Base-by-base conservation (phyloP, 92 coral and sea anemone species). In the Pocillopora grandis region DNA sequence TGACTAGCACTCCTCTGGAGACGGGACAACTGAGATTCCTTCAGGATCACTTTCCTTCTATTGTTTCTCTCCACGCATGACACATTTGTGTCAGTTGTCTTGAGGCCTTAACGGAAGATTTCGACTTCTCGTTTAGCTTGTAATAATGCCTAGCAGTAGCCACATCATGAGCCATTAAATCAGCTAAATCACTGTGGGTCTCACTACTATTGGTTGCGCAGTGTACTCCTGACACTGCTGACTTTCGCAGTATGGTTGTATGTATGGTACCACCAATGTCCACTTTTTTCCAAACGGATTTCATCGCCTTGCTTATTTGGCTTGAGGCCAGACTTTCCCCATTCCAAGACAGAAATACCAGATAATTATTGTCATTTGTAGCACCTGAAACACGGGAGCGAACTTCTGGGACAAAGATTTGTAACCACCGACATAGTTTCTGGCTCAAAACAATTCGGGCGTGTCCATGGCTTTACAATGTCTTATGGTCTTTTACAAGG, bases 401-500 rank as follows among this genome's bases (percentile, higher is more conserved):
- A 36, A 90, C 78, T 19, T 81, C 63, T 62, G 76, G 70, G 12
- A 71, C 80, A 74, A 89, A 89, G 35, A 89, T 72, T 12, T 70
- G 58, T 8, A 89, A 19, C 86, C 88, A 80, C 64, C 80, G 71
- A 76, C 60, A 23, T 59, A 89, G 52, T 36, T 85, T 81, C 58
- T 42, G 68, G 19, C 72, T 72, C 68, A 89, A 72, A n/a, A 75
- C 74, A 67, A 89, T 79, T 58, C 77, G 70, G 0, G 89, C 89
- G 18, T 89, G 94, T 19, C 91, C 91, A 64, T 88, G 91, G 10
- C 69, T 72, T 33, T 69, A 76, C 16, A 80, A 70, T 20, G 94
- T 90, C 66, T 88, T 88, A 84, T 90, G 94, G 62, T 87, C 82
- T 16, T 64, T 62, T n/a, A 87, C 86, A 35, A 60, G 66, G 13